Evolutionary conservation across 2,888 invertebrate species (phyloP).

Genomic region (Cephonodes hylas): DNA sequence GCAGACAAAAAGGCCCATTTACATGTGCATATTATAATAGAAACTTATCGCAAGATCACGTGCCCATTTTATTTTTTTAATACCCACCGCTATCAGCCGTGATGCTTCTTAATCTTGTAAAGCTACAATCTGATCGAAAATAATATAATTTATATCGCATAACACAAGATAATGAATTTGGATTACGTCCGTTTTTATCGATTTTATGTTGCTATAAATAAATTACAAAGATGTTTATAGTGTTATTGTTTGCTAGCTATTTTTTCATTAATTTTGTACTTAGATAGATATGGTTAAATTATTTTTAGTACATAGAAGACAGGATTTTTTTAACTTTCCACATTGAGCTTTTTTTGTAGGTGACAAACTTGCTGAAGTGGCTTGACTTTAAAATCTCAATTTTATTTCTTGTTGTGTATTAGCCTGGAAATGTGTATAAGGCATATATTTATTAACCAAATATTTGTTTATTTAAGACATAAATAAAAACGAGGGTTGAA

Average conservation of each 20-base stretch:
- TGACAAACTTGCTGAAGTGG: too few relatives aligned
- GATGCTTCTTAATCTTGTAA: background rate
- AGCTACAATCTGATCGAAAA: background rate
- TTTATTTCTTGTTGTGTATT: too few relatives aligned
- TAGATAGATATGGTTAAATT: too few relatives aligned
- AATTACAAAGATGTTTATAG: background rate
- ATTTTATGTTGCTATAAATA: background rate
- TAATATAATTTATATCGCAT: background rate
- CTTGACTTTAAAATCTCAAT: too few relatives aligned
- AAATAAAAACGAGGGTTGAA: too few relatives aligned
- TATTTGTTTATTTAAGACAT: too few relatives aligned
- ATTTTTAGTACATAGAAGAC: too few relatives aligned
- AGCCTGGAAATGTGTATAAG: too few relatives aligned
- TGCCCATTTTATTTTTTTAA: background rate
- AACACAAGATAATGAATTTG: background rate
- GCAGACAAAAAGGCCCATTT: background rate
- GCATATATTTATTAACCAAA: too few relatives aligned
- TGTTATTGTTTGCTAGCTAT: background rate
- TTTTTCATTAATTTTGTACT: background rate
- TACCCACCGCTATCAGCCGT: background rate
- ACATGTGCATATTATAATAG: background rate
- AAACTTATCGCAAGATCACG: background rate
- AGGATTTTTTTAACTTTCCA: too few relatives aligned
- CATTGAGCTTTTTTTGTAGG: too few relatives aligned
- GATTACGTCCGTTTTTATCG: background rate